Percentiles rank a stretch among this genome's conserved stretches.
These are phyloP conservation scores for Protula sp. DNA, from an alignment of 2,888 invertebrate species.

Conservation along the genomic window DNA sequence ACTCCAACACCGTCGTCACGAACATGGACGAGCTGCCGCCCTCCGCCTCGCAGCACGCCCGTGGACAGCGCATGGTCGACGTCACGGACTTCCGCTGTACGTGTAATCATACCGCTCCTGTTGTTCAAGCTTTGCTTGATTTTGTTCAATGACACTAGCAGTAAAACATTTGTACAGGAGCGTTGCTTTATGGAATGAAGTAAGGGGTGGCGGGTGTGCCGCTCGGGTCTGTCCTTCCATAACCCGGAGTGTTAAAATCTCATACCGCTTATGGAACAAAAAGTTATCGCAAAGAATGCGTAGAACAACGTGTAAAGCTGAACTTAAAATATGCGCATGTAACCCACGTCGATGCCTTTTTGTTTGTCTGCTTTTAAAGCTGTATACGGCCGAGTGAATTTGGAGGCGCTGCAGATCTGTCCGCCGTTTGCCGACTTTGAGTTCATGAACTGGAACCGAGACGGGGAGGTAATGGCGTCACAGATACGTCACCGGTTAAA, in stretches of 20 bases:
- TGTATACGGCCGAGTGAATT: slow-evolving; percentile 18
- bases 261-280: too few relatives aligned
- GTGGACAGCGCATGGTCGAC: neutral
- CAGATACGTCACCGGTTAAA: too few relatives aligned
- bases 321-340: too few relatives aligned
- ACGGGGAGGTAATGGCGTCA: slow-evolving; percentile 33
- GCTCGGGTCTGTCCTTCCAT: too few relatives aligned
- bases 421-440: slow-evolving; percentile 62
- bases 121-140: too few relatives aligned
- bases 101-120: too few relatives aligned
- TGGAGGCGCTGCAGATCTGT: slow-evolving; percentile 55
- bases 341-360: too few relatives aligned
- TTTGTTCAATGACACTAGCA: neutral
- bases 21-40: slow-evolving; percentile 6
- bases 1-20: slow-evolving; percentile 41
- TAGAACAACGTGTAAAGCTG: too few relatives aligned
- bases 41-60: neutral
- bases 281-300: too few relatives aligned
- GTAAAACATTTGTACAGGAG: neutral
- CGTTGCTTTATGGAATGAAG: neutral
- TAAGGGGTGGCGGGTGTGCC: too few relatives aligned
- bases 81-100: neutral
- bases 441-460: slow-evolving; percentile 60
- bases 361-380: too few relatives aligned
- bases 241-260: too few relatives aligned